A percentile compares a stretch with the other conserved stretches of the same genome.
These are phyloP conservation scores for Enteromius anoplus DNA, from an alignment of 2,797 vertebrate species.

Conservation along the genomic window DNA sequence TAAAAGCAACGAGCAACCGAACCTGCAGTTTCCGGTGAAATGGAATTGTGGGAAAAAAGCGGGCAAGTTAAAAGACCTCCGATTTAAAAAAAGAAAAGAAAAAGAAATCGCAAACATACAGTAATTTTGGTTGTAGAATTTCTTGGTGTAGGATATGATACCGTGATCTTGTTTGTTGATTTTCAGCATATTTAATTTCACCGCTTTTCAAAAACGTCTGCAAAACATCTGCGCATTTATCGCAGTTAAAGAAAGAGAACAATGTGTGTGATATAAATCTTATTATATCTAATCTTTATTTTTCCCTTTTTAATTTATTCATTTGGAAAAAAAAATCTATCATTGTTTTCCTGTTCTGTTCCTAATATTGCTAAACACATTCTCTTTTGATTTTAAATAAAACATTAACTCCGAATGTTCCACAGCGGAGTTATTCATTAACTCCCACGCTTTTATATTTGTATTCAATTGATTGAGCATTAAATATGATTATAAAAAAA, in stretches of 20 bases:
- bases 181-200: not conserved
- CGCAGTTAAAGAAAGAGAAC: too few species aligned
- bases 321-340: too few species aligned
- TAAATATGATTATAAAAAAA: not conserved
- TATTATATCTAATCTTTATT: too few species aligned
- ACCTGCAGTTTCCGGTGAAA: conserved; percentile 40
- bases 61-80: conserved; percentile 51
- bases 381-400: too few species aligned
- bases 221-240: too few species aligned
- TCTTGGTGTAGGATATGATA: not conserved
- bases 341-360: not conserved
- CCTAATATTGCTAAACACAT: not conserved
- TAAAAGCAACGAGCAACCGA: conserved; percentile 44
- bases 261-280: not conserved
- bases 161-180: too few species aligned
- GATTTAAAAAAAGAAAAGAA: not conserved
- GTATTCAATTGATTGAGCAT: not conserved
- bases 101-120: not conserved
- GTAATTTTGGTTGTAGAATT: not conserved
- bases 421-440: not conserved
- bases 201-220: not conserved
- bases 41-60: conserved; percentile 43
- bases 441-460: not conserved
- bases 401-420: not conserved
- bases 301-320: not conserved